A percentile compares a stretch with the other conserved stretches of the same genome.
phyloP scores from a whole-genome alignment of 2,888 invertebrate species.

The Gibbula magus region DNA sequence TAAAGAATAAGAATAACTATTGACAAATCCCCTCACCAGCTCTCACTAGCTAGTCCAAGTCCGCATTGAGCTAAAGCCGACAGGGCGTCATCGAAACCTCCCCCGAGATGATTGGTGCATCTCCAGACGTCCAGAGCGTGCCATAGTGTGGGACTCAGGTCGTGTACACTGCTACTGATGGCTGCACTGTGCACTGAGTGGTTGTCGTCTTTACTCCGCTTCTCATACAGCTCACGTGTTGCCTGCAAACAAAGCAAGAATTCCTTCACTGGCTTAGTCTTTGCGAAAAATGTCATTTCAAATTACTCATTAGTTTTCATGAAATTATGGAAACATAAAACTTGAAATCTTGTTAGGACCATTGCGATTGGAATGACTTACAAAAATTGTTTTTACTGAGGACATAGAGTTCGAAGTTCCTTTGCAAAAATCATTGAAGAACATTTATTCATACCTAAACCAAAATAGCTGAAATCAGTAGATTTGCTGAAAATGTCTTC shows the following conservation, averaged over 20 bases:
- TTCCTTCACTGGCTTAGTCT: not conserved
- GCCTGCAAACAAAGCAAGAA: slow-evolving; percentile 26
- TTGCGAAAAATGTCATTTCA: no score
- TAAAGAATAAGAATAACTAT: no score
- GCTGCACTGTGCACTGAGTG: slow-evolving; percentile 59
- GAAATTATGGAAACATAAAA: no score
- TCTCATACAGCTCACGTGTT: slow-evolving; percentile 40
- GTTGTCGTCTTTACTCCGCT: slow-evolving; percentile 33
- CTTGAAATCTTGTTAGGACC: no score
- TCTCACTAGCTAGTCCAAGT: slow-evolving; percentile 69
- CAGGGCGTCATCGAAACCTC: slow-evolving; percentile 66
- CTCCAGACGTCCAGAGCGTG: slow-evolving; percentile 74
- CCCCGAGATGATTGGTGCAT: slow-evolving; percentile 68
- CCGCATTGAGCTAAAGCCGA: slow-evolving; percentile 69
- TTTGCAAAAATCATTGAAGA: no score
- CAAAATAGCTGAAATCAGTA: no score
- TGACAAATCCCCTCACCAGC: slow-evolving; percentile 59
- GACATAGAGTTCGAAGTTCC: no score
- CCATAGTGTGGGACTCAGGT: slow-evolving; percentile 74
- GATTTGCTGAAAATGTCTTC: no score
- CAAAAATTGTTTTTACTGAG: no score
- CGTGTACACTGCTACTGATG: slow-evolving; percentile 73
- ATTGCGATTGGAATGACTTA: no score
- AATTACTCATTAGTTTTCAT: no score
- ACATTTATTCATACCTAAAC: no score